phyloP scores from a whole-genome alignment of 2,113 vertebrate genomes.

The Nanorana parkeri region DNA sequence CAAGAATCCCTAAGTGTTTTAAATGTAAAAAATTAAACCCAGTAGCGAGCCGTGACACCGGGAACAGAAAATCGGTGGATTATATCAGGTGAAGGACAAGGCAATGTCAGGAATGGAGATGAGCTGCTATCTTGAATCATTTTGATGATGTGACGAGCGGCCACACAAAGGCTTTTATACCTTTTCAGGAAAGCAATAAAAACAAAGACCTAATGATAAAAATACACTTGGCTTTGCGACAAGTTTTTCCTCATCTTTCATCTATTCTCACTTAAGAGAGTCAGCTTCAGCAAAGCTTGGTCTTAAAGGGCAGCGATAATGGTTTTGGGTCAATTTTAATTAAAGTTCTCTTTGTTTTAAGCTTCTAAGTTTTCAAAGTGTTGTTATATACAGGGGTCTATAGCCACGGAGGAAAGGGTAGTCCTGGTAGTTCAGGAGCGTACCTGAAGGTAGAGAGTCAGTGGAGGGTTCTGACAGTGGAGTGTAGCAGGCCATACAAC shows the following conservation, averaged over 20 bases:
- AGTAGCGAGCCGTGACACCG: slow-evolving; percentile 1
- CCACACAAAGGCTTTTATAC: slow-evolving; percentile 58
- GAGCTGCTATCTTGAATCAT: slow-evolving; percentile 45
- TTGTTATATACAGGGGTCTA: too few species aligned
- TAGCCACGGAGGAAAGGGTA: too few species aligned
- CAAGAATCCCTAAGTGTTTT: too few species aligned
- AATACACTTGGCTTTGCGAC: slow-evolving; percentile 53
- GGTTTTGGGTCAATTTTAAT: too few species aligned
- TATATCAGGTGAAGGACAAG: slow-evolving; percentile 50
- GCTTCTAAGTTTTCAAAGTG: too few species aligned
- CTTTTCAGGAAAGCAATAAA: slow-evolving; percentile 59
- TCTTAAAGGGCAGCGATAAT: background rate
- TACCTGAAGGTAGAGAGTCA: too few species aligned
- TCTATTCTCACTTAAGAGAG: slow-evolving; percentile 40
- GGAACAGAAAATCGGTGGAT: slow-evolving; percentile 19
- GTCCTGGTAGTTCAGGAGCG: too few species aligned
- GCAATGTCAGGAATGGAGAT: slow-evolving; percentile 48
- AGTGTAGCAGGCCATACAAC: too few species aligned
- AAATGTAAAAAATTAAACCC: background rate
- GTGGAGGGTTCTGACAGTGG: too few species aligned
- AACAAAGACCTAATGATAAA: slow-evolving; percentile 54
- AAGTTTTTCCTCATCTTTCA: slow-evolving; percentile 42
- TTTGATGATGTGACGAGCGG: slow-evolving; percentile 51
- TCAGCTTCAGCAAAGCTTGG: slow-evolving; percentile 6
- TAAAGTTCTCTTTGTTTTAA: too few species aligned